A percentile compares a stretch with the other conserved stretches of the same genome.
Evolutionary conservation across 2,797 vertebrate genomes (phyloP).

Genomic region (Rhinatrema bivittatum): DNA sequence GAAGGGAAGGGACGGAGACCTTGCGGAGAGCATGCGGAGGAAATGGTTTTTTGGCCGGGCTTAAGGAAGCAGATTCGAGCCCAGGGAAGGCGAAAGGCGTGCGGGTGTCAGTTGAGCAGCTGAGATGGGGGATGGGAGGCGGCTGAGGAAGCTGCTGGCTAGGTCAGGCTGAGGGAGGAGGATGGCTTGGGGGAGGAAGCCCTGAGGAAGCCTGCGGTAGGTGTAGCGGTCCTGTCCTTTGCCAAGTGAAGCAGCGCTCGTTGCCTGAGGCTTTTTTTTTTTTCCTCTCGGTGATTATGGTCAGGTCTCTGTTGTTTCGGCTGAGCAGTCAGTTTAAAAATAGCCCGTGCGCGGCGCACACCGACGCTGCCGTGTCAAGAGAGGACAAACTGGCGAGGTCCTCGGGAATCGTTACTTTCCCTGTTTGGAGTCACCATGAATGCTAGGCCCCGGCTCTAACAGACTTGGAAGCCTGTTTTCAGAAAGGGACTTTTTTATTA

Average conservation of each 20-base stretch:
- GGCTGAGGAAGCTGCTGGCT: neutral
- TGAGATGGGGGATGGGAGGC: conserved; percentile 12
- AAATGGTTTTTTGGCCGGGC: neutral
- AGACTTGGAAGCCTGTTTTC: conserved; percentile 9
- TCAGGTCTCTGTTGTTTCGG: neutral
- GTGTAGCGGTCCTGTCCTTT: neutral
- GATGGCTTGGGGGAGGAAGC: conserved; percentile 2
- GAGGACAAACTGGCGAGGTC: conserved; percentile 46
- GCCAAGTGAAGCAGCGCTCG: no score
- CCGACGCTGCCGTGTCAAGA: conserved; percentile 42
- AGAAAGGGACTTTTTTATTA: neutral
- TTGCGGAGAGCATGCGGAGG: no score
- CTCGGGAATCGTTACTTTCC: conserved; percentile 11
- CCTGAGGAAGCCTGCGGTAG: neutral
- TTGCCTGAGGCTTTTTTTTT: neutral
- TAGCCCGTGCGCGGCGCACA: conserved; percentile 28
- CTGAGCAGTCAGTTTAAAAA: conserved; percentile 42
- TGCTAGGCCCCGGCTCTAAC: conserved; percentile 28
- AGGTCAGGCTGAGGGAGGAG: neutral
- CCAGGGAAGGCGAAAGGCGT: neutral
- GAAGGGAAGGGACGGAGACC: conserved; percentile 22
- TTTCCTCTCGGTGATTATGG: neutral
- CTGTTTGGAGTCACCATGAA: conserved; percentile 23
- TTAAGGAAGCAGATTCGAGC: neutral
- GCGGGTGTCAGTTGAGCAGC: neutral